Percentiles rank a stretch among this genome's conserved stretches.
phyloP scores from a whole-genome alignment of 2,888 invertebrate genomes.

The Hirtodrosophila cameraria region DNA sequence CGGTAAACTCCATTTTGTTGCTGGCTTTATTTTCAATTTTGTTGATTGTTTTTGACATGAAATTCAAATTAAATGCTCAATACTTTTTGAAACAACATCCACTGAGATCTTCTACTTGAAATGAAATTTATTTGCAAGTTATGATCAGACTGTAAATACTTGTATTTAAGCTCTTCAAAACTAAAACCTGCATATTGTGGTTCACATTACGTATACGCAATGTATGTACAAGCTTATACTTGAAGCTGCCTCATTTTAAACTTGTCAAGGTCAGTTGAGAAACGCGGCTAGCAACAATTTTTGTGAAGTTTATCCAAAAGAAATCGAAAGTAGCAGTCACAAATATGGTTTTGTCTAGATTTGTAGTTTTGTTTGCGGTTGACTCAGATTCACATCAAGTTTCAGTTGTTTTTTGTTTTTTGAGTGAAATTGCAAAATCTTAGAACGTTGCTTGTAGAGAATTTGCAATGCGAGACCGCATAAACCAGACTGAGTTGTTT shows the following conservation, averaged over 20 bases:
- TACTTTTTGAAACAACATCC: no score
- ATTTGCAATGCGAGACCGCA: constrained; percentile 40
- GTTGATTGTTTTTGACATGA: background rate
- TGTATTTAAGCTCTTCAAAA: background rate
- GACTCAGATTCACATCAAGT: constrained; percentile 2
- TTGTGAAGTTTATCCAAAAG: background rate
- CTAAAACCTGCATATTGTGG: background rate
- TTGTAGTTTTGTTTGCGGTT: constrained; percentile 1
- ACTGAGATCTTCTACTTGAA: no score
- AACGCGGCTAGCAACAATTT: constrained; percentile 16
- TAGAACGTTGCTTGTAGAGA: constrained; percentile 24
- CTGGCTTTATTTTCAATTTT: background rate
- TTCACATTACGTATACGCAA: constrained; percentile 37
- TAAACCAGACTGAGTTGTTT: constrained; percentile 34
- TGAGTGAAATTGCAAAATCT: constrained; percentile 56
- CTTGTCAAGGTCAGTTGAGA: constrained; percentile 36
- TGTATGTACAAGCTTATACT: constrained; percentile 1
- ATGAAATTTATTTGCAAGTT: no score
- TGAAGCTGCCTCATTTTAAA: constrained; percentile 6
- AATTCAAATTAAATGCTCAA: background rate
- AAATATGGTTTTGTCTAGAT: constrained; percentile 19
- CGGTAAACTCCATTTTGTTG: background rate
- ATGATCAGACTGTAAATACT: background rate
- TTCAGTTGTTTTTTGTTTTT: no score
- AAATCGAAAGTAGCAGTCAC: constrained; percentile 41